Percentiles rank a stretch among this genome's conserved stretches.
Evolutionary conservation across 2,888 invertebrate genomes (phyloP).

Genomic region (Euzetes globulus): DNA sequence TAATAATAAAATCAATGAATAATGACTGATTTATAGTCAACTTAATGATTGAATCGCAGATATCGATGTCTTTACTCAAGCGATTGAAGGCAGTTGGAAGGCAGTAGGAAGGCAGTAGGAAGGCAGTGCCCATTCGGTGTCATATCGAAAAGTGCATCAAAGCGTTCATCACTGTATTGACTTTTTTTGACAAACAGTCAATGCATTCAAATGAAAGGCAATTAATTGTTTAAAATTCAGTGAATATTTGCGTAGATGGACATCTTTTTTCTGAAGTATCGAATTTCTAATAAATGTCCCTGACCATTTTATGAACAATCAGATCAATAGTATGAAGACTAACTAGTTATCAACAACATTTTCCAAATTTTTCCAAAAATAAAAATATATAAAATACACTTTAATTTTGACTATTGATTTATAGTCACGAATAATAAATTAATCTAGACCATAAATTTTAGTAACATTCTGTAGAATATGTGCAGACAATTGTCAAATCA

Average conservation of each 20-base stretch:
- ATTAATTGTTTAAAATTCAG: not conserved
- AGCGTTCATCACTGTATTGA: slow-evolving; percentile 37
- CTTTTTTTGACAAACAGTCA: too few species aligned
- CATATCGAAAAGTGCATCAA: slow-evolving; percentile 47
- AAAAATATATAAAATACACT: too few species aligned
- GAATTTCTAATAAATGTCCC: slow-evolving; percentile 58
- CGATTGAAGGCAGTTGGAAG: slow-evolving; percentile 46
- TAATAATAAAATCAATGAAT: slow-evolving; percentile 28
- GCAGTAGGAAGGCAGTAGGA: too few species aligned
- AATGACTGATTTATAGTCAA: slow-evolving; percentile 49
- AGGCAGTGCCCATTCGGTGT: slow-evolving; percentile 44
- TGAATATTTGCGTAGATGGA: slow-evolving; percentile 54
- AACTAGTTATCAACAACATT: too few species aligned
- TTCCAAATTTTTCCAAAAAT: too few species aligned
- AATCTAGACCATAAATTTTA: too few species aligned
- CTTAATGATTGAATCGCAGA: slow-evolving; percentile 58
- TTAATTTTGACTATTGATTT: too few species aligned
- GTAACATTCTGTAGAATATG: too few species aligned
- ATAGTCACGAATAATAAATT: too few species aligned
- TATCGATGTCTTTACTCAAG: slow-evolving; percentile 51
- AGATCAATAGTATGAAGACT: not conserved
- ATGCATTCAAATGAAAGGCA: not conserved
- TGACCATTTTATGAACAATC: slow-evolving; percentile 82
- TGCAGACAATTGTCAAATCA: too few species aligned
- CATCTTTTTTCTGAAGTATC: slow-evolving; percentile 70